Conservation (phyloP, 2,888 invertebrate genomes). For the Dynastes maya region DNA sequence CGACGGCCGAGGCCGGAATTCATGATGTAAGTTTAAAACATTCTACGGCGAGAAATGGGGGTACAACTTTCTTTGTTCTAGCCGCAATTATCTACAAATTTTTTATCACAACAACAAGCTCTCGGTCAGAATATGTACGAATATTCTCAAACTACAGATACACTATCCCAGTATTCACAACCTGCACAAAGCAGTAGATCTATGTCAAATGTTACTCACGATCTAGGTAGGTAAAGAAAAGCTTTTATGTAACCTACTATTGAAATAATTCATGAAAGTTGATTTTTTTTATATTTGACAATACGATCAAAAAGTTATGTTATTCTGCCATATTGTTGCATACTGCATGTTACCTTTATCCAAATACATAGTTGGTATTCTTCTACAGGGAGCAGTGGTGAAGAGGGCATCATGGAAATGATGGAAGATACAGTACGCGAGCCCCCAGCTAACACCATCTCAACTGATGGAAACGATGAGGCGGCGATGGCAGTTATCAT, state of each 20-base stretch:
- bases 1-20: slow-evolving; percentile 63
- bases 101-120: slow-evolving; percentile 62
- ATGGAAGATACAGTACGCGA: slow-evolving; percentile 73
- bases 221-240: slow-evolving; percentile 68
- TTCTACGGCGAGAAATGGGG: slow-evolving; percentile 3
- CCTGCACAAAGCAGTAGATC: slow-evolving; percentile 70
- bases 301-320: too few relatives aligned
- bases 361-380: not conserved
- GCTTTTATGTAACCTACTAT: slow-evolving; percentile 20
- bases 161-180: slow-evolving; percentile 59
- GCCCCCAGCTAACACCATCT: slow-evolving; percentile 68
- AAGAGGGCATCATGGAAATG: slow-evolving; percentile 75
- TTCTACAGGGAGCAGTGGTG: slow-evolving; percentile 62
- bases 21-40: slow-evolving; percentile 55
- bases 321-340: too few relatives aligned
- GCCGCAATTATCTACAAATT: slow-evolving; percentile 69
- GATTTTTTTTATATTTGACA: too few relatives aligned
- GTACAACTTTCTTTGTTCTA: slow-evolving; percentile 57
- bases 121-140: slow-evolving; percentile 59
- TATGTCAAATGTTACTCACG: slow-evolving; percentile 71
- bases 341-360: too few relatives aligned
- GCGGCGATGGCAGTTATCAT: slow-evolving; percentile 94
- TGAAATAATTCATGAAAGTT: not conserved
- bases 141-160: slow-evolving; percentile 57
- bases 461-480: slow-evolving; percentile 86